These are phyloP conservation scores for Akabosia matsudoensis DNA, from an alignment of 1,140 invertebrate genomes.

Conservation along the genomic window DNA sequence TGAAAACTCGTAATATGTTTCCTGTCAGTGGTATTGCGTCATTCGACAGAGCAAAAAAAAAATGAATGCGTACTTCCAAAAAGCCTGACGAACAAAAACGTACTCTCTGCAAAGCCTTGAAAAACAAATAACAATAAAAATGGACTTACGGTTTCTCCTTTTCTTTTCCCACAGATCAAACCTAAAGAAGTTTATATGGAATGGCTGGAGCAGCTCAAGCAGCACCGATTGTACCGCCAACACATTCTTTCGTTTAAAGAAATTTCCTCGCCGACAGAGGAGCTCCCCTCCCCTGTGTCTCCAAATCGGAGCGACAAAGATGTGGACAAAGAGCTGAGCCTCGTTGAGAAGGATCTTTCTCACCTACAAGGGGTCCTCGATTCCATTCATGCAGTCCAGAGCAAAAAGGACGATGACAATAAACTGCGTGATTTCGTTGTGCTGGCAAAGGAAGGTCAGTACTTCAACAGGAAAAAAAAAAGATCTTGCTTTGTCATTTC, in stretches of 20 bases:
- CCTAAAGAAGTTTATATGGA: conserved; percentile 66
- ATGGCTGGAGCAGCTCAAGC: conserved; percentile 72
- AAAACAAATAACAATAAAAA: too few relatives aligned
- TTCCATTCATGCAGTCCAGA: conserved; percentile 49
- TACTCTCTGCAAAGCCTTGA: too few relatives aligned
- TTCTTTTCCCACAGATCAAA: conserved; percentile 59
- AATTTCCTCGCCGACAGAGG: conserved; percentile 35
- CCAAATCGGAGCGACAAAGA: conserved; percentile 42
- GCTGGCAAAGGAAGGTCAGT: conserved; percentile 63
- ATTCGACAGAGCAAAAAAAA: background rate
- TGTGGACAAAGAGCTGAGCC: conserved; percentile 60
- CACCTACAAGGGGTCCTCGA: conserved; percentile 54
- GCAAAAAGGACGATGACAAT: conserved; percentile 55
- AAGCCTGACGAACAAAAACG: too few relatives aligned
- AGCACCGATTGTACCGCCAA: conserved; percentile 74
- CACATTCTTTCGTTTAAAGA: conserved; percentile 64
- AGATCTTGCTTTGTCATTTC: too few relatives aligned
- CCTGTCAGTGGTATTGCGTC: too few relatives aligned
- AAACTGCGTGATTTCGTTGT: conserved; percentile 64
- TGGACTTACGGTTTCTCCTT: too few relatives aligned
- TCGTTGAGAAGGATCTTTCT: conserved; percentile 63
- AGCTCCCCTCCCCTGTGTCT: conserved; percentile 29
- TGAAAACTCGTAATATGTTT: background rate
- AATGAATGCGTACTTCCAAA: background rate
- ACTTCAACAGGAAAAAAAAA: background rate